A percentile compares a stretch with the other conserved stretches of the same genome.
phyloP scores from a whole-genome alignment of 2,888 invertebrate species.

The Globia sparganii region DNA sequence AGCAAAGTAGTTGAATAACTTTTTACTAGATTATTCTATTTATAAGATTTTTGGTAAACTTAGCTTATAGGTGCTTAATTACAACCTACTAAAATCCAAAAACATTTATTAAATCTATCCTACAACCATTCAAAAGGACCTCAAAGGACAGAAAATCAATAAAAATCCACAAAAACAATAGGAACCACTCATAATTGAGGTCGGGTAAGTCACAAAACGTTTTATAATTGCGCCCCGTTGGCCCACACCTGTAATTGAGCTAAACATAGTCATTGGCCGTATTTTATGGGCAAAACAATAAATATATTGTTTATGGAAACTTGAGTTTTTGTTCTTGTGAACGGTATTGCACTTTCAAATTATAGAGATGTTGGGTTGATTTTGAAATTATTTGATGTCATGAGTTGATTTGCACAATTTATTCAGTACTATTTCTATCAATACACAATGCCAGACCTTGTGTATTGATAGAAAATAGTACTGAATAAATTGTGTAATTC shows the following conservation, averaged over 20 bases:
- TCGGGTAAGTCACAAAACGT: conserved; percentile 77
- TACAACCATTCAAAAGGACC: conserved; percentile 16
- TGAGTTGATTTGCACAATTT: neutral
- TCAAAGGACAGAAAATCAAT: conserved; percentile 60
- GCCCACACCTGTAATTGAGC: conserved; percentile 73
- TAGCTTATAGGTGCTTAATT: conserved; percentile 9
- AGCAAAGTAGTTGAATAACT: neutral
- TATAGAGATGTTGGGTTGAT: conserved; percentile 4
- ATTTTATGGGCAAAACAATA: conserved; percentile 70
- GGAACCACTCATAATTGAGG: conserved; percentile 49
- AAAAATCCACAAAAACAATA: conserved; percentile 62
- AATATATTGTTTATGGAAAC: conserved; percentile 59
- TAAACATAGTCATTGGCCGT: conserved; percentile 76
- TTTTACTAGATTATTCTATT: neutral
- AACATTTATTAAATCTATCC: conserved; percentile 26
- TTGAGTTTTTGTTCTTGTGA: conserved; percentile 36
- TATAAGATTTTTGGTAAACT: neutral
- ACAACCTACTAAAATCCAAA: conserved; percentile 3
- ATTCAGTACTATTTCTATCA: too few species aligned
- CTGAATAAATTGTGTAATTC: neutral
- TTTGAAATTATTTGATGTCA: neutral
- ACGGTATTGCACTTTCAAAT: conserved; percentile 24
- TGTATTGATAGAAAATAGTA: neutral
- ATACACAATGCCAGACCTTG: too few species aligned
- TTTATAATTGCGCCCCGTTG: conserved; percentile 75